A percentile compares a stretch with the other conserved stretches of the same genome.
Conservation (phyloP, 2,888 invertebrate species). For the Clanis bilineata region DNA sequence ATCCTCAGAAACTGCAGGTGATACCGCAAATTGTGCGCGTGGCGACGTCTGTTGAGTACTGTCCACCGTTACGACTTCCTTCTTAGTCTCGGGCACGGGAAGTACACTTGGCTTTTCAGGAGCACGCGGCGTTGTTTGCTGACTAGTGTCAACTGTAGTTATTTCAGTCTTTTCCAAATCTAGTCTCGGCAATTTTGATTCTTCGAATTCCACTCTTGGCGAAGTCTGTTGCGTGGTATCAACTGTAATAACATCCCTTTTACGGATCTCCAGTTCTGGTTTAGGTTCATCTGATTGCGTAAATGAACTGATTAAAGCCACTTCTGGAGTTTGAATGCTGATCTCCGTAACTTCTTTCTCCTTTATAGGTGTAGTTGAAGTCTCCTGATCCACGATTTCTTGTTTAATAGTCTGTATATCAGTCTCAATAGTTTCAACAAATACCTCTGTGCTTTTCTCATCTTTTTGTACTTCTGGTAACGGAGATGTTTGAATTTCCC, state of each 20-base stretch:
- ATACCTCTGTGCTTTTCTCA: conserved; percentile 67
- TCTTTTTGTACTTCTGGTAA: conserved; percentile 50
- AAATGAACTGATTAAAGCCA: conserved; percentile 57
- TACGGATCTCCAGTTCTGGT: conserved; percentile 28
- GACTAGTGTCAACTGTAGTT: conserved; percentile 45
- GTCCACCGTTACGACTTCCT: conserved; percentile 44
- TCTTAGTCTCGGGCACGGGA: conserved; percentile 17
- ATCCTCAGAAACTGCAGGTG: conserved; percentile 17
- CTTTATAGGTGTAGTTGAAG: conserved; percentile 62
- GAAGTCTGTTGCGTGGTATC: conserved; percentile 54
- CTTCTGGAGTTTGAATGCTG: conserved; percentile 66
- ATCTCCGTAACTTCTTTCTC: conserved; percentile 56
- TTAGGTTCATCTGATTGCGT: conserved; percentile 72
- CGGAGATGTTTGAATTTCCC: conserved; percentile 82
- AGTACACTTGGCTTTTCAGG: conserved; percentile 20
- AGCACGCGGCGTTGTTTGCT: conserved; percentile 51
- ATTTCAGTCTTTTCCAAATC: conserved; percentile 35
- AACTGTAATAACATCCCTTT: conserved; percentile 38
- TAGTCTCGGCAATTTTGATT: conserved; percentile 28
- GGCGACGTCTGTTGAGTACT: conserved; percentile 82
- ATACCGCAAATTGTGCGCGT: conserved; percentile 44
- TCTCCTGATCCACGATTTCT: conserved; percentile 62
- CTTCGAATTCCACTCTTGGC: conserved; percentile 38
- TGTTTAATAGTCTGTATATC: conserved; percentile 62
- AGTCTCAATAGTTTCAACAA: conserved; percentile 63